These are phyloP conservation scores for Ctena decussata DNA, from an alignment of 2,888 invertebrate genomes.

Conservation along the genomic window DNA sequence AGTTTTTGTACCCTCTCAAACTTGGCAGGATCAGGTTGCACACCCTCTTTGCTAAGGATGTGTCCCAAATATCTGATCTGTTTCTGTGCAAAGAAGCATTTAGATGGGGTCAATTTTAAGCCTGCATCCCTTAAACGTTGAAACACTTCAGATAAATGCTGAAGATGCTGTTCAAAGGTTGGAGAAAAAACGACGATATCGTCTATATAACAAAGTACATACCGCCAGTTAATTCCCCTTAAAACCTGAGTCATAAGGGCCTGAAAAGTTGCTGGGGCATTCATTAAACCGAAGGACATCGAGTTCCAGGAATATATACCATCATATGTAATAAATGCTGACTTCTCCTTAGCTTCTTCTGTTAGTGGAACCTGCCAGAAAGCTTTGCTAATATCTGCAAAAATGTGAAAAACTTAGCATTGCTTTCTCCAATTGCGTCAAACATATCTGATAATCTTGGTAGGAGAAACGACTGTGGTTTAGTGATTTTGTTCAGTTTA, in stretches of 20 bases:
- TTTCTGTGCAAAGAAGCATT: slow-evolving; percentile 23
- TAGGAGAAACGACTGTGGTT: slow-evolving; percentile 28
- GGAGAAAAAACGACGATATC: slow-evolving; percentile 20
- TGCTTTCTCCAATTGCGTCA: slow-evolving; percentile 53
- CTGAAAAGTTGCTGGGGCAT: not conserved
- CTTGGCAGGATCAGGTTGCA: slow-evolving; percentile 31
- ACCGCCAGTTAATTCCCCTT: slow-evolving; percentile 9
- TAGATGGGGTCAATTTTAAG: slow-evolving; percentile 23
- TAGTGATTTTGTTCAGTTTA: not conserved
- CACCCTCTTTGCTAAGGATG: slow-evolving; percentile 6
- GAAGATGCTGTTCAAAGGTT: slow-evolving; percentile 19
- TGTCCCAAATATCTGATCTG: slow-evolving; percentile 21
- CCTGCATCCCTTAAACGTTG: not conserved
- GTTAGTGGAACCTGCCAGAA: slow-evolving; percentile 55
- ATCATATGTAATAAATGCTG: slow-evolving; percentile 51
- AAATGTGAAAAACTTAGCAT: slow-evolving; percentile 47
- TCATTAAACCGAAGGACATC: slow-evolving; percentile 34
- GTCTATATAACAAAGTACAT: slow-evolving; percentile 20
- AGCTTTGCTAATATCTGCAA: slow-evolving; percentile 50
- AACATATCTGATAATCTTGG: slow-evolving; percentile 54
- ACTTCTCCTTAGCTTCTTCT: slow-evolving; percentile 26
- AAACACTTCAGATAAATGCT: slow-evolving; percentile 24
- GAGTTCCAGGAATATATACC: slow-evolving; percentile 43
- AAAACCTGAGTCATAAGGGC: slow-evolving; percentile 15
- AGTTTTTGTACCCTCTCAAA: slow-evolving; percentile 6